Evolutionary conservation across 2,113 vertebrate species (phyloP).

Genomic region (Phyllostomus discolor): DNA sequence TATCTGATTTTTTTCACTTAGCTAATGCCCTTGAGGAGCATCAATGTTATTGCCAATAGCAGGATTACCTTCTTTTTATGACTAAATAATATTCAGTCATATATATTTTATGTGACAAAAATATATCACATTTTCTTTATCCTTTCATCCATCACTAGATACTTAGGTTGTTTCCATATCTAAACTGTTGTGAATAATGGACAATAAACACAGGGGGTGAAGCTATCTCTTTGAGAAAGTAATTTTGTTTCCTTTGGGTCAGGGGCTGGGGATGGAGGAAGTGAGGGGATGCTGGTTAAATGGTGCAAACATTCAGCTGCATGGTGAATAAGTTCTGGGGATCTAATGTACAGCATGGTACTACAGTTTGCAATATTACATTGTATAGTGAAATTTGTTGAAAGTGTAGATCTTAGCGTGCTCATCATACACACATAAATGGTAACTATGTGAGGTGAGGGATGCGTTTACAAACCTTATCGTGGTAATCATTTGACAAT

Average conservation of each 20-base stretch:
- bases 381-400: background rate
- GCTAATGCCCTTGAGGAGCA: background rate
- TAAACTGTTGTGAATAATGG: background rate
- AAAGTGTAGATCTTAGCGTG: background rate
- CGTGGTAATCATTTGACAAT: background rate
- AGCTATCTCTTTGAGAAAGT: background rate
- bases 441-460: background rate
- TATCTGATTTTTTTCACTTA: background rate
- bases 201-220: too few species aligned
- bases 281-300: background rate
- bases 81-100: background rate
- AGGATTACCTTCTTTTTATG: background rate
- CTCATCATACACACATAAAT: background rate
- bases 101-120: background rate
- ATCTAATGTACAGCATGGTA: background rate
- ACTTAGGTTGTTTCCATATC: background rate
- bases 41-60: background rate
- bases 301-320: background rate
- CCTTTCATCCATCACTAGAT: background rate
- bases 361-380: background rate
- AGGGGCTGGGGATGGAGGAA: background rate
- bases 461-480: background rate
- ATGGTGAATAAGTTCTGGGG: background rate
- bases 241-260: background rate
- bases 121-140: background rate